These are phyloP conservation scores for Phengaris alcon DNA, from an alignment of 2,888 invertebrate genomes.

Conservation along the genomic window DNA sequence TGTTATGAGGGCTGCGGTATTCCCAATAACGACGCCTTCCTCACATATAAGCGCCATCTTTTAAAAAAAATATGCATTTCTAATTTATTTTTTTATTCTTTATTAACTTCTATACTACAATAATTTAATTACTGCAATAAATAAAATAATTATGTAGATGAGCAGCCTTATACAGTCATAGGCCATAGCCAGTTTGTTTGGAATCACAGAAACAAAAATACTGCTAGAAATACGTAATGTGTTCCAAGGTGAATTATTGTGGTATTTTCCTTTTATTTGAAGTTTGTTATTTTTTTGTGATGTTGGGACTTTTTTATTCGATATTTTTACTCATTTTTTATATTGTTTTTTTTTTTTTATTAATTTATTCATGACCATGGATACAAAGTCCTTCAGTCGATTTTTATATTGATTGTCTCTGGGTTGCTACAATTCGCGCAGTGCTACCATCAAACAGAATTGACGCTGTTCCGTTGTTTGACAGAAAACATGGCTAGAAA, in stretches of 20 bases:
- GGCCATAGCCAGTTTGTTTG: too few relatives aligned
- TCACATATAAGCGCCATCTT: not conserved
- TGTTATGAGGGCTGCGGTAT: not conserved
- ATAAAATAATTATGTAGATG: too few relatives aligned
- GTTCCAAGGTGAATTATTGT: too few relatives aligned
- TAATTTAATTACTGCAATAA: not conserved
- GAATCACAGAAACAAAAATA: too few relatives aligned
- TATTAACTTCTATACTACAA: not conserved
- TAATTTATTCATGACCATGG: too few relatives aligned
- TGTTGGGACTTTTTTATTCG: not conserved
- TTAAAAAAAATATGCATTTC: not conserved
- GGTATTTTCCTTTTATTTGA: too few relatives aligned
- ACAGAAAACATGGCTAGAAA: slow-evolving; percentile 34
- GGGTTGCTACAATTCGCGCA: not conserved
- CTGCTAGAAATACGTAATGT: too few relatives aligned
- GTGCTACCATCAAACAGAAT: slow-evolving; percentile 3
- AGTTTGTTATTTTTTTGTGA: not conserved
- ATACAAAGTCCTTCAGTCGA: too few relatives aligned
- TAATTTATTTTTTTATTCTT: not conserved
- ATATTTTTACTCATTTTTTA: too few relatives aligned
- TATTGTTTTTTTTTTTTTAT: too few relatives aligned
- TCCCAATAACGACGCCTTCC: not conserved
- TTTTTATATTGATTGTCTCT: not conserved
- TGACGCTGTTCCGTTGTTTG: not conserved
- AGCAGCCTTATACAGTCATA: too few relatives aligned